phyloP scores from a whole-genome alignment of 2,797 vertebrate genomes.

The Anolis apletophallus region DNA sequence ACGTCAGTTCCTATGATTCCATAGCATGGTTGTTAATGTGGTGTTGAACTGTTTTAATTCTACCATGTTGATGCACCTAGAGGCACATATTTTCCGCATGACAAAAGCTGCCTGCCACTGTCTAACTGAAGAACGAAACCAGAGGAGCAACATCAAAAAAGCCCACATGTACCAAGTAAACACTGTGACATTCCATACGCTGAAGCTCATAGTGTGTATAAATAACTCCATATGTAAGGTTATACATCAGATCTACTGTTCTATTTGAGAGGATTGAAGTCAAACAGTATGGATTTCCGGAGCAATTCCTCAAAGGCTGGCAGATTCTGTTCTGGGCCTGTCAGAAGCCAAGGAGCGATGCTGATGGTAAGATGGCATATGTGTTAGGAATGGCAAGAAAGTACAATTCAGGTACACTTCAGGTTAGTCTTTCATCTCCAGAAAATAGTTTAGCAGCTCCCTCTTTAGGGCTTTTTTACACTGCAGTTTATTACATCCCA shows the following conservation, averaged over 20 bases:
- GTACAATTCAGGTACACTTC: not conserved
- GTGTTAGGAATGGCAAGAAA: not conserved
- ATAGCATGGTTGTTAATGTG: no score
- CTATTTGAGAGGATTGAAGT: conserved; percentile 21
- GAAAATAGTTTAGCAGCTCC: conserved; percentile 26
- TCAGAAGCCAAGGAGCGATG: not conserved
- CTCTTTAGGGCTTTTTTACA: conserved; percentile 14
- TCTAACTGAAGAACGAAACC: conserved; percentile 2
- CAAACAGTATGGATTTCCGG: conserved; percentile 27
- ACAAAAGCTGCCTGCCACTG: not conserved
- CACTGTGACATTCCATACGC: conserved; percentile 5
- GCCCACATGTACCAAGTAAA: conserved; percentile 32
- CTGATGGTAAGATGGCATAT: not conserved
- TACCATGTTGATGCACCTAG: no score
- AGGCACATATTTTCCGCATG: not conserved
- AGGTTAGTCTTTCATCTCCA: not conserved
- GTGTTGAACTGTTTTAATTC: no score
- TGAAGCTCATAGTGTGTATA: rapidly evolving
- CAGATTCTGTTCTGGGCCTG: not conserved
- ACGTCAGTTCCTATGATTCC: no score
- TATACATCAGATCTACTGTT: not conserved
- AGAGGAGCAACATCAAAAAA: not conserved
- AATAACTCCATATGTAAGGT: not conserved
- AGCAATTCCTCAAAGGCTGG: not conserved
- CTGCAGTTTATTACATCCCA: not conserved